A percentile compares a stretch with the other conserved stretches of the same genome.
phyloP scores from a whole-genome alignment of 2,113 vertebrate genomes.

The Diadophis punctatus region DNA sequence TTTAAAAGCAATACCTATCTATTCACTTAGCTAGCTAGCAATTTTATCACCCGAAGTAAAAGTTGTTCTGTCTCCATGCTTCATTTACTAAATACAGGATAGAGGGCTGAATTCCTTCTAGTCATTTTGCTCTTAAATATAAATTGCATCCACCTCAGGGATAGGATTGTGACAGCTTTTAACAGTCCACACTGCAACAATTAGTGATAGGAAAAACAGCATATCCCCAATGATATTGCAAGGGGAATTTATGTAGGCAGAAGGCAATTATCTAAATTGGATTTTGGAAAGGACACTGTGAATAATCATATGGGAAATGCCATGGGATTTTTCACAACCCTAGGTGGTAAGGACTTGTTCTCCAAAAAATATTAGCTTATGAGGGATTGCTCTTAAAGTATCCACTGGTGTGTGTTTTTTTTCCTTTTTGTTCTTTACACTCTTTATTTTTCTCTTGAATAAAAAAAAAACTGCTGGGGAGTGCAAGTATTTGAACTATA shows the following conservation, averaged over 20 bases:
- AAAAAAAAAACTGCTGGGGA: slow-evolving; percentile 55
- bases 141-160: slow-evolving; percentile 57
- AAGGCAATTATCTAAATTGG: slow-evolving; percentile 66
- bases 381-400: slow-evolving; percentile 61
- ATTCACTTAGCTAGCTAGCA: background rate
- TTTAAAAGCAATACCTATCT: background rate
- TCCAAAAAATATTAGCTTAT: slow-evolving; percentile 57
- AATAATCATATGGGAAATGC: slow-evolving; percentile 64
- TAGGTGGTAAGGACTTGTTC: slow-evolving; percentile 58
- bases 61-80: background rate
- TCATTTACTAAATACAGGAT: slow-evolving; percentile 9
- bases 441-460: slow-evolving; percentile 57
- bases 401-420: slow-evolving; percentile 27
- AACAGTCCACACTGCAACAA: slow-evolving; percentile 46
- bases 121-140: background rate
- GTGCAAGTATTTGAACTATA: slow-evolving; percentile 57
- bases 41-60: slow-evolving; percentile 21
- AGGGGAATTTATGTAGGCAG: slow-evolving; percentile 60
- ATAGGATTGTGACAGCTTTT: slow-evolving; percentile 55
- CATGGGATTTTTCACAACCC: slow-evolving; percentile 63
- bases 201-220: slow-evolving; percentile 55
- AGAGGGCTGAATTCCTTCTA: slow-evolving; percentile 34
- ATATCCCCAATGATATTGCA: slow-evolving; percentile 43
- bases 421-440: slow-evolving; percentile 17
- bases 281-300: slow-evolving; percentile 65